Conservation (phyloP, 2,888 invertebrate species). For the Drosophila rubida region DNA sequence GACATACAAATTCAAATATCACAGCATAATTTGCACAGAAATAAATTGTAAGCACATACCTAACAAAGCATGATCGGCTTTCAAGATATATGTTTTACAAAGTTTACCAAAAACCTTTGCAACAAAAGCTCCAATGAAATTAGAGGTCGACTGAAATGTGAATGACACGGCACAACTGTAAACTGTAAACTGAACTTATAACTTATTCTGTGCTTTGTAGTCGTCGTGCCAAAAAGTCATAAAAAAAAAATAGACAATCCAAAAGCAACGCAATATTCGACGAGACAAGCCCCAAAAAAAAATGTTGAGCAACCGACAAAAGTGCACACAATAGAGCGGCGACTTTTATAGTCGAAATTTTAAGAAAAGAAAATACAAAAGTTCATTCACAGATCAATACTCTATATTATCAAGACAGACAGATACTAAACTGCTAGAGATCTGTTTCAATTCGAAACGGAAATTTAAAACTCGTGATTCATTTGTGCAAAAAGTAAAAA, state of each 20-base stretch:
- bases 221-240: slow-evolving; percentile 41
- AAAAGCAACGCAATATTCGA: slow-evolving; percentile 3
- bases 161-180: slow-evolving; percentile 23
- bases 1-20: not conserved
- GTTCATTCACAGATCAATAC: slow-evolving; percentile 18
- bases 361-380: slow-evolving; percentile 4
- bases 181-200: slow-evolving; percentile 22
- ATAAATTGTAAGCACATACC: not conserved
- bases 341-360: not conserved
- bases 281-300: slow-evolving; percentile 25
- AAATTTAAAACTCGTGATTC: not conserved
- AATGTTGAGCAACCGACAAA: slow-evolving; percentile 14
- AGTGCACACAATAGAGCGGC: slow-evolving; percentile 2
- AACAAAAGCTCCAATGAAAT: slow-evolving; percentile 4
- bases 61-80: not conserved
- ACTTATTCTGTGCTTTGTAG: slow-evolving; percentile 18
- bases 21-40: slow-evolving; percentile 1
- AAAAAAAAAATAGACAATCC: slow-evolving; percentile 21
- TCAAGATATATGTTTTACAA: slow-evolving; percentile 11
- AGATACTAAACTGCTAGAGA: not conserved
- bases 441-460: not conserved
- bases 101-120: not conserved
- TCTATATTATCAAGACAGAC: not conserved
- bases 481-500: not conserved
- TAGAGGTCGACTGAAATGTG: slow-evolving; percentile 17